Percentiles rank a stretch among this genome's conserved stretches.
phyloP scores from a whole-genome alignment of 1,140 invertebrate species.

The Holcopasites calliopsidis region DNA sequence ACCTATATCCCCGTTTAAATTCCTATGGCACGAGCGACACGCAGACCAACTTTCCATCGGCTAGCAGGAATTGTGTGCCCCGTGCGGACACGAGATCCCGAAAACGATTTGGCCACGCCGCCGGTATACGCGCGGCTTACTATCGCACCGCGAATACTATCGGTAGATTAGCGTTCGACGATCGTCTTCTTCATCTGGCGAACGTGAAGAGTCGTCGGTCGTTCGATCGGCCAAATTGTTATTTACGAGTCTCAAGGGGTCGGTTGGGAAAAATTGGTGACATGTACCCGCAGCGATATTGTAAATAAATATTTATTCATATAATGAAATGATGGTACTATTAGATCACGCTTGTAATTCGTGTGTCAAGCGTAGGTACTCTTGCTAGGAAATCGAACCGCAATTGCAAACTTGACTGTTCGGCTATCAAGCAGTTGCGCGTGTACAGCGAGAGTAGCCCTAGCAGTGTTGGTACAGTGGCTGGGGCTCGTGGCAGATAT shows the following conservation, averaged over 20 bases:
- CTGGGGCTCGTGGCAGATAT: not conserved
- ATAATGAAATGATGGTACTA: not conserved
- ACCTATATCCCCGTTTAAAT: slow-evolving; percentile 67
- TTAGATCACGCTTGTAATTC: not conserved
- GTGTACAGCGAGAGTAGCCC: not conserved
- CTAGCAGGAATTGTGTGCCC: slow-evolving; percentile 55
- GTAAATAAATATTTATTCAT: no score
- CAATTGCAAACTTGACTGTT: not conserved
- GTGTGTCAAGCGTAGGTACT: no score
- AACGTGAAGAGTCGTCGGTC: no score
- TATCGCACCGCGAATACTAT: not conserved
- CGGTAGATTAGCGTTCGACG: no score
- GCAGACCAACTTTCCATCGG: slow-evolving; percentile 64
- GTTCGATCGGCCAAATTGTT: no score
- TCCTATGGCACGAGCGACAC: slow-evolving; percentile 56
- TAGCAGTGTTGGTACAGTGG: not conserved
- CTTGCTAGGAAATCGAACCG: not conserved
- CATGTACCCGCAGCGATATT: no score
- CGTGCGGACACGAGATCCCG: slow-evolving; percentile 28
- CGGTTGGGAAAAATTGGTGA: no score
- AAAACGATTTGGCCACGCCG: slow-evolving; percentile 16
- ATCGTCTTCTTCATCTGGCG: not conserved
- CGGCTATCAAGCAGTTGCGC: not conserved
- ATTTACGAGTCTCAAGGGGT: no score
- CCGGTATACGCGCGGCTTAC: not conserved